Conservation (phyloP, 2,888 invertebrate species). For the Pristionchus arcanus region DNA sequence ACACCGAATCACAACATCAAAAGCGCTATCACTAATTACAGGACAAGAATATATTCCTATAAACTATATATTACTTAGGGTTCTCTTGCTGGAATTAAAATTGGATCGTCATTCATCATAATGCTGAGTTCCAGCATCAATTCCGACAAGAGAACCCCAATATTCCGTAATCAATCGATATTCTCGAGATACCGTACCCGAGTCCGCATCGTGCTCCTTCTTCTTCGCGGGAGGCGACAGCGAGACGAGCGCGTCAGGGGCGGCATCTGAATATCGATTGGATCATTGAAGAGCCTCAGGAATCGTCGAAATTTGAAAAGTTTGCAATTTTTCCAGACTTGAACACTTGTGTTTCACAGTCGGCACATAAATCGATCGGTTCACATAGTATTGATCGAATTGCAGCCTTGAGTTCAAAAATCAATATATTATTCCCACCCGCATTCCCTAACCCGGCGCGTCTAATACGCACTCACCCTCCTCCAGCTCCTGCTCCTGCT, state of each 20-base stretch:
- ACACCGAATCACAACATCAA: no score
- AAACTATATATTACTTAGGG: background rate
- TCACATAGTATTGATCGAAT: no score
- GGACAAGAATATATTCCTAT: background rate
- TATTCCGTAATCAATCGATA: background rate
- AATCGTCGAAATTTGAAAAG: no score
- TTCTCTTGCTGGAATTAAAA: background rate
- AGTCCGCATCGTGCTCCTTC: background rate
- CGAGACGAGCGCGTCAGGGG: background rate
- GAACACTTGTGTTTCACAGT: no score
- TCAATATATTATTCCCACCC: no score
- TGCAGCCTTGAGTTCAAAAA: no score
- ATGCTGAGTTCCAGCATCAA: no score
- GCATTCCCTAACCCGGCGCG: background rate
- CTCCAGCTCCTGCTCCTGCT: background rate
- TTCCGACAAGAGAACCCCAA: background rate
- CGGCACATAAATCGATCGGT: no score
- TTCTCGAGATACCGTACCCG: slow-evolving; percentile 13
- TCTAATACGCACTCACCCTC: background rate
- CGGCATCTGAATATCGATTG: background rate
- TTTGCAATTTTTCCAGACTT: no score
- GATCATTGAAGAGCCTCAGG: background rate
- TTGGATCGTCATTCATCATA: background rate
- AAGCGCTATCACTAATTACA: no score
- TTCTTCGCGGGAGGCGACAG: slow-evolving; percentile 10